Evolutionary conservation across 2,888 invertebrate genomes (phyloP), one percentile per base, ranked within the genome.

Genomic region (Coronaproctus castanopsis): DNA sequence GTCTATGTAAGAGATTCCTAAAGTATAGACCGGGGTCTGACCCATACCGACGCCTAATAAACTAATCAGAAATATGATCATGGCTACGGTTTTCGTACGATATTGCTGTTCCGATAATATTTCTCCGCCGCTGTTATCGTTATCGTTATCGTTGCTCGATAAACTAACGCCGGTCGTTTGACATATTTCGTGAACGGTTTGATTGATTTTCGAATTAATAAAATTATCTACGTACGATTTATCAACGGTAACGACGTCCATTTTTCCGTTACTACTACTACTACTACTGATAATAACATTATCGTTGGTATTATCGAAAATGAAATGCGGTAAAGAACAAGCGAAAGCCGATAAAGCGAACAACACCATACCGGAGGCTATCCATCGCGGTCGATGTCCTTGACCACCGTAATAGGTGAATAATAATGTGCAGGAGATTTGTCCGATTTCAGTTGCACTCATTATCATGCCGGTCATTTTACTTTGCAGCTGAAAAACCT

Each of bases 1-100:
- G 67, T 92, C 92, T 64, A 92, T 88, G 71, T 89, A 92, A 2
- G 92, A 91, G 67, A 92, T 91, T 20, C 91, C 92, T 52, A 92
- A 78, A 21, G 91, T 91, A 66, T 88, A 87, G 59, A 91, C 89
- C 18, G 91, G 89, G 1, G 92, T 92, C 74, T 90, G 90, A 0
- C 91, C 91, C 73, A 91, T 84, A 56, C 92, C 91, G 50, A 91
- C 88, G 61, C 89, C 86, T 57, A 92, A 76, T 66, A 92, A 75
- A 67, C 89, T 88, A 66, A 86, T 77, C 73, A 91, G 89, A 73
- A 92, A 86, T 75, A 91, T 89, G 57, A 83, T 85, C 66, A 91
- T 76, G 57, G 91, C 88, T 61, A 87, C 80, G 57, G 83, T 82
- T 19, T 85, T 84, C 68, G 86, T 86, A 67, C 82, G 81, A 52